These are phyloP conservation scores for Mus pahari DNA, from an alignment of 2,113 vertebrate genomes.

Conservation along the genomic window DNA sequence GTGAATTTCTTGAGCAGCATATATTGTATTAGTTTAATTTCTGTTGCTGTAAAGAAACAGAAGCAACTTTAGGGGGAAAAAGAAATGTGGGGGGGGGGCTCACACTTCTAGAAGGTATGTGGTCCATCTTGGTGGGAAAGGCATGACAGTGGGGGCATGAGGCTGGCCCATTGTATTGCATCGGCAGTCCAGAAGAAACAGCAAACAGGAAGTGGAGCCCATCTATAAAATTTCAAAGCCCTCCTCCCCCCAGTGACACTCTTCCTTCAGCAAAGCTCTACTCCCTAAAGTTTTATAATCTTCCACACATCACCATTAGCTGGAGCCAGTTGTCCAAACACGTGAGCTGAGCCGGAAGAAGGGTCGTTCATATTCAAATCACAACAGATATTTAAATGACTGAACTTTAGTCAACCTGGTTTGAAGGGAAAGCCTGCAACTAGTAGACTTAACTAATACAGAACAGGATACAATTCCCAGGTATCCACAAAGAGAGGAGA, in stretches of 20 bases:
- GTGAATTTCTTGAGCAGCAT: not conserved
- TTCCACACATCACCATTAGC: not conserved
- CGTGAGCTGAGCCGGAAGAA: not conserved
- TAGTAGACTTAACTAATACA: not conserved
- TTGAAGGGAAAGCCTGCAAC: not conserved
- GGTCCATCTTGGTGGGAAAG: not conserved
- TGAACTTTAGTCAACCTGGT: not conserved
- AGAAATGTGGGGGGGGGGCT: not conserved
- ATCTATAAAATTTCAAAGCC: not conserved
- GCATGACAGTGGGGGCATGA: not conserved
- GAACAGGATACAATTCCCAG: not conserved
- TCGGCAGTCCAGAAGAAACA: not conserved
- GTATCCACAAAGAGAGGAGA: not conserved
- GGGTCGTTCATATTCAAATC: not conserved
- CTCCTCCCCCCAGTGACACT: not conserved
- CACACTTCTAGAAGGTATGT: not conserved
- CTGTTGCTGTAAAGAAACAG: not conserved
- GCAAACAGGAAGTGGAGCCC: not conserved
- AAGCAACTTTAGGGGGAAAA: not conserved
- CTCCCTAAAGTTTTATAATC: not conserved
- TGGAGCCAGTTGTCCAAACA: not conserved
- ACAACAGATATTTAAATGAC: not conserved
- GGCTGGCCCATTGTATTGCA: not conserved
- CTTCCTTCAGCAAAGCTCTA: not conserved
- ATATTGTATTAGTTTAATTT: not conserved